Evolutionary conservation across 2,888 invertebrate species (phyloP), one percentile per base, ranked within the genome.

Genomic region (Drosophila quinaria): DNA sequence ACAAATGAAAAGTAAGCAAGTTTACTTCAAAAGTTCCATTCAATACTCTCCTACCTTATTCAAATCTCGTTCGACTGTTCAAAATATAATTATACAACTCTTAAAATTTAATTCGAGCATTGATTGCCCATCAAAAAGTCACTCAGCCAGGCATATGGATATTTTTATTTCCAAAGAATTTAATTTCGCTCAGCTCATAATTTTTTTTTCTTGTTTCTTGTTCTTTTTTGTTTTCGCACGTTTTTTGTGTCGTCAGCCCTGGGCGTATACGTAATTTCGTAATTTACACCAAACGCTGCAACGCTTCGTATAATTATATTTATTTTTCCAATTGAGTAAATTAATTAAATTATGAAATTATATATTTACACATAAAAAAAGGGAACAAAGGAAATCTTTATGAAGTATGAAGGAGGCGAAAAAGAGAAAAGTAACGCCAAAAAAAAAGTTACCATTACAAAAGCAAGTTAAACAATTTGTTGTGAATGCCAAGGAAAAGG

Each of bases 191-290:
- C 41, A 46, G 56, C 42, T 55, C 29, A 42, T 44, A 44, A 44
- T 46, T 56, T 31, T 46, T 3, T 11, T 33, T 31, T 29, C 31
- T 13, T n/a, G 29, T 11, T 31, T 11, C 15, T 58, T 22, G 22
- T 31, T 35, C 11, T 2, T 11, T 33, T 31, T 29, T 19, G 10
- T 10, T 29, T 47, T 37, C 51, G 10, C 51, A n/a, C 47, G 25
- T 25, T 37, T 33, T 46, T 44, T 31, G 31, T 10, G 11, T 41
- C 41, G 39, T 11, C 19, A 42, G 33, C 19, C 11, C 37, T 0
- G 44, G 55, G 33, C 55, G 55, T 56, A 56, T 44, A 47, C 46
- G 56, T 37, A 58, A 58, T 61, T 56, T 44, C 46, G 56, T 37
- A 58, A 58, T 61, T 56, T 44, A 35, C 44, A 19, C 22, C 44